A percentile compares a stretch with the other conserved stretches of the same genome.
Conservation (phyloP, 2,888 invertebrate genomes). For the Horisme vitalbata region DNA sequence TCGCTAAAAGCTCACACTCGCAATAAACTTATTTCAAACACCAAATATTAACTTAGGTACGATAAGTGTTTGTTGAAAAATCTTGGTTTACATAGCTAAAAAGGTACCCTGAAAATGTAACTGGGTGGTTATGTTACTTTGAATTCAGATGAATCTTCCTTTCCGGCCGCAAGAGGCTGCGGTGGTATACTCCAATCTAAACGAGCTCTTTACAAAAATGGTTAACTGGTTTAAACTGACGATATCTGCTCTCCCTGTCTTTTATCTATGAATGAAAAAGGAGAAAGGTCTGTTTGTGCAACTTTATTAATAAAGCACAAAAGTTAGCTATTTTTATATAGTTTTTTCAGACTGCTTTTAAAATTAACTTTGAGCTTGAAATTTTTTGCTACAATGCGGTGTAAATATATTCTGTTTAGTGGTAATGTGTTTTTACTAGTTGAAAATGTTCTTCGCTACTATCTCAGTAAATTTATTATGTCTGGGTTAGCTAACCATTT, state of each 20-base stretch:
- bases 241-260: too few species aligned
- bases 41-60: too few species aligned
- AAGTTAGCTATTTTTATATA: too few species aligned
- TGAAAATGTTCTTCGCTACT: constrained; percentile 4
- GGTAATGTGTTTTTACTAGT: constrained; percentile 18
- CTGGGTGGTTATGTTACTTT: constrained; percentile 53
- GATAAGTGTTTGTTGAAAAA: too few species aligned
- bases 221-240: constrained; percentile 53
- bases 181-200: constrained; percentile 46
- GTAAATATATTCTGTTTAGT: constrained; percentile 18
- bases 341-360: constrained; percentile 42
- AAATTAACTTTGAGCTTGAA: constrained; percentile 30
- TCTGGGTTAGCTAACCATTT: constrained; percentile 2
- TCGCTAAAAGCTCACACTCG: too few species aligned
- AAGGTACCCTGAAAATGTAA: constrained; percentile 40
- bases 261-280: too few species aligned
- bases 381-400: constrained; percentile 25
- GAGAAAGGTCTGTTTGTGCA: too few species aligned
- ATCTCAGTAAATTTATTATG: constrained; percentile 3
- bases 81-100: neutral
- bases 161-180: constrained; percentile 62
- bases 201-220: too few species aligned
- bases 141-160: constrained; percentile 64
- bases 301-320: neutral
- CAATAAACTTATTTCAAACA: too few species aligned